phyloP scores from a whole-genome alignment of 2,888 invertebrate genomes.

The Clitarchus hookeri region DNA sequence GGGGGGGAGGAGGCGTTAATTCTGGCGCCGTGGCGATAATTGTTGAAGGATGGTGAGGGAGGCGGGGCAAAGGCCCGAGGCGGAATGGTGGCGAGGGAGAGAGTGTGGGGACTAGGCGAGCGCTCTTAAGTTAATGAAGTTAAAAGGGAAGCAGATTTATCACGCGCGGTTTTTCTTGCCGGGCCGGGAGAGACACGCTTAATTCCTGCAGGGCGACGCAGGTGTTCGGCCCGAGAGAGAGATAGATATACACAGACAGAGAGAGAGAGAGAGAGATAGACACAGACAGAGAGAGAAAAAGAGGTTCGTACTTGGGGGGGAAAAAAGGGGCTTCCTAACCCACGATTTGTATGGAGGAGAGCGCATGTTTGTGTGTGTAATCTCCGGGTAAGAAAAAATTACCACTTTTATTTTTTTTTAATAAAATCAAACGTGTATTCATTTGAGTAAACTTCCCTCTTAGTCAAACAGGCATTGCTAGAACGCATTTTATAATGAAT shows the following conservation, averaged over 20 bases:
- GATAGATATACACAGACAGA: neutral
- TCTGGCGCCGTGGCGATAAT: conserved; percentile 4
- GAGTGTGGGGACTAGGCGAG: neutral
- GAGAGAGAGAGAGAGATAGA: too few relatives aligned
- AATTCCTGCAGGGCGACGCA: neutral
- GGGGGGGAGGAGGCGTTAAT: neutral
- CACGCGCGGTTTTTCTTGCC: conserved; percentile 10
- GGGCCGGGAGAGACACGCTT: neutral
- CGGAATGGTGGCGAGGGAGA: neutral
- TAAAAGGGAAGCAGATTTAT: conserved; percentile 27
- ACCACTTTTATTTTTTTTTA: neutral
- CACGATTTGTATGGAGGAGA: neutral
- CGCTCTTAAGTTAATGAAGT: conserved; percentile 25
- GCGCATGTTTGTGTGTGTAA: neutral
- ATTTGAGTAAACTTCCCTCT: neutral
- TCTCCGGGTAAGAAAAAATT: neutral
- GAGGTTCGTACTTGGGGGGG: too few relatives aligned
- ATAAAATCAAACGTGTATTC: neutral
- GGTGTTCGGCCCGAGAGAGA: neutral
- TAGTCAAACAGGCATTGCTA: neutral
- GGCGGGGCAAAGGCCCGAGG: neutral
- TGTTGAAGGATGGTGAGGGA: neutral
- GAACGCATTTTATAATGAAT: too few relatives aligned
- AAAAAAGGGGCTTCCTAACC: neutral
- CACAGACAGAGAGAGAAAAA: too few relatives aligned